Base-by-base conservation (phyloP, 2,797 vertebrate genomes). In the Hypotaenidia okinawae region DNA sequence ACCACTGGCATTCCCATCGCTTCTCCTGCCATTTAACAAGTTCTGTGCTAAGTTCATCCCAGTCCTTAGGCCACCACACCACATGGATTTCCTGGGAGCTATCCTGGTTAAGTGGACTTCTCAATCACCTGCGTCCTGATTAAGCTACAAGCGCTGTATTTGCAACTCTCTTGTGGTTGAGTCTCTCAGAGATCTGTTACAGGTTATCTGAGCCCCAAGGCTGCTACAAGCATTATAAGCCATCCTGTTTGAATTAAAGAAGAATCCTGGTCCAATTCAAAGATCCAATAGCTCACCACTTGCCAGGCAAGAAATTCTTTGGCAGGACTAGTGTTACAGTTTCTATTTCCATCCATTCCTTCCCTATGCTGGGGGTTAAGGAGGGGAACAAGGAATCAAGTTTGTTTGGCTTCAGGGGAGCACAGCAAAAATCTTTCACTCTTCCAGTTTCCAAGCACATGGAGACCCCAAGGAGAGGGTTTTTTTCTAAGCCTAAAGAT, bases 41-140 rank as follows among this genome's bases (percentile, higher is more conserved):
- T 32, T 68, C 13, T 28, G 28, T 11, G 54, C 30, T 37, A 23
- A 37, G 54, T 55, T 5, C 5, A 25, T 32, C 64, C 51, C 0
- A 0, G 22, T 27, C 64, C 35, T 51, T 1, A 27, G 3, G 57
- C 41, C 23, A 39, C 13, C 32, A 5, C 1, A 1, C 28, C 0
- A 8, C 51, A 17, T 8, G 5, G 0, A 4, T 25, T 21, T 33
- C 52, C 75, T 4, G 5, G 54, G 52, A 74, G 16, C 14, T 8
- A 58, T 24, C 66, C 73, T 9, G 12, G 16, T 11, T 59, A 16
- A 62, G 37, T 0, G 0, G 41, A 22, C 37, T 33, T 17, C 32
- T 25, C 64, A n/a, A 11, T 77, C 2, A 2, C 3, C 1, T 16
- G 15, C 32, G n/a, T 73, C 72, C 69, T 3, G 22, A 28, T 13